Base-by-base conservation (phyloP, 1,140 invertebrate genomes). In the Nautilus pompilius region DNA sequence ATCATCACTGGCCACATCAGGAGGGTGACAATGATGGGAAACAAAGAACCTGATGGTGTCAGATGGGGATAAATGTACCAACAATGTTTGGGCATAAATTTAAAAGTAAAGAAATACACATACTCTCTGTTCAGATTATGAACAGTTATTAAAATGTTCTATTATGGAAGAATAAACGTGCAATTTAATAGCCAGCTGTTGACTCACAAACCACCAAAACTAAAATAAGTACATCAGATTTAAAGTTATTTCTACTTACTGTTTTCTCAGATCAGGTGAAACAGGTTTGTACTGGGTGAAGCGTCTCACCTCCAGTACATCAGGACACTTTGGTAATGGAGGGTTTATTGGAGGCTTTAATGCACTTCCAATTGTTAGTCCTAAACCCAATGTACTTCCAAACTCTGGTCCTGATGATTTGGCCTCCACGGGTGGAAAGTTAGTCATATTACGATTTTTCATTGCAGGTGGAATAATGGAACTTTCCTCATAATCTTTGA, bases 391-490 rank as follows among this genome's bases (percentile, higher is more conserved):
- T 57, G 71, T 79, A 15, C 74, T 80, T 6, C 79, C 81, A 73
- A 80, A 80, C 55, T 60, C 68, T n/a, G 76, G 72, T 34, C 79
- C 78, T 33, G 71, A 67, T 20, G 63, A 74, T 66, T 79, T 79
- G 34, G 66, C 70, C 58, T 83, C 79, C 36, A 70, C 74, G 2
- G 81, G 62, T 6, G 82, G 79, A 30, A 82, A 67, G 1, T 74
- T 74, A 22, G 71, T 76, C 5, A 83, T 69, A 66, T 83, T 78
- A 51, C 80, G 57, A 24, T 62, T 63, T 48, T 72, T 60, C 10
- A 83, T 74, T 22, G 80, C 80, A 3, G 58, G 64, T 45, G 82
- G 82, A 49, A 82, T 72, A 32, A 83, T 82, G 34, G 76, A 79
- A 22, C 78, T 70, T 46, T 75, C 69, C 29, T 78, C 74, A 63